A percentile compares a stretch with the other conserved stretches of the same genome.
phyloP scores from a whole-genome alignment of 2,797 vertebrate genomes.

The Peromyscus aztecus region DNA sequence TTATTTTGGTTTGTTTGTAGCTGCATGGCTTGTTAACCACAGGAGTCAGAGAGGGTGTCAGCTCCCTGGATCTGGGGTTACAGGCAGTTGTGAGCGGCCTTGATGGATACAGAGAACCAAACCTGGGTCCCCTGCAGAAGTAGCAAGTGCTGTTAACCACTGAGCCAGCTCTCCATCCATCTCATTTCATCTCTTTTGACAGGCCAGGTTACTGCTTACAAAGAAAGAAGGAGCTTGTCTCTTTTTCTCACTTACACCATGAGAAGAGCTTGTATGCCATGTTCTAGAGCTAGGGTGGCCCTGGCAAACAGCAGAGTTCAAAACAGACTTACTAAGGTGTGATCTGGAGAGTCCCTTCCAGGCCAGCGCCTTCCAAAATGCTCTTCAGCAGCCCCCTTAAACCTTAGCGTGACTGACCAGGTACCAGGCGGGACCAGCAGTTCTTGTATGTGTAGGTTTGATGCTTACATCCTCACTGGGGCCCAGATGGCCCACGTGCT shows the following conservation, averaged over 20 bases:
- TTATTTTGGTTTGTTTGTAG: not conserved
- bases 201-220: not conserved
- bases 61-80: not conserved
- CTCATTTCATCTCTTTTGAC: not conserved
- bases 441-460: not conserved
- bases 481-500: not conserved
- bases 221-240: not conserved
- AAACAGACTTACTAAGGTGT: not conserved
- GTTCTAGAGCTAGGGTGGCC: not conserved
- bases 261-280: not conserved
- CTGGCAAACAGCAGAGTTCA: not conserved
- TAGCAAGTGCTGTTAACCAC: not conserved
- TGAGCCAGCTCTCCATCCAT: not conserved
- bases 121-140: not conserved
- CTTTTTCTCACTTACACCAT: not conserved
- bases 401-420: not conserved
- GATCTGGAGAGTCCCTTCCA: not conserved
- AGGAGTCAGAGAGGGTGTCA: not conserved
- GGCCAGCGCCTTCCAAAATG: not conserved
- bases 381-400: not conserved
- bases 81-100: not conserved
- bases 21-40: not conserved
- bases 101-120: not conserved
- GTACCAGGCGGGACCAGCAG: not conserved
- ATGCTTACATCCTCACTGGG: not conserved